These are phyloP conservation scores for Plebejus anna DNA, from an alignment of 2,888 invertebrate genomes.

Conservation along the genomic window DNA sequence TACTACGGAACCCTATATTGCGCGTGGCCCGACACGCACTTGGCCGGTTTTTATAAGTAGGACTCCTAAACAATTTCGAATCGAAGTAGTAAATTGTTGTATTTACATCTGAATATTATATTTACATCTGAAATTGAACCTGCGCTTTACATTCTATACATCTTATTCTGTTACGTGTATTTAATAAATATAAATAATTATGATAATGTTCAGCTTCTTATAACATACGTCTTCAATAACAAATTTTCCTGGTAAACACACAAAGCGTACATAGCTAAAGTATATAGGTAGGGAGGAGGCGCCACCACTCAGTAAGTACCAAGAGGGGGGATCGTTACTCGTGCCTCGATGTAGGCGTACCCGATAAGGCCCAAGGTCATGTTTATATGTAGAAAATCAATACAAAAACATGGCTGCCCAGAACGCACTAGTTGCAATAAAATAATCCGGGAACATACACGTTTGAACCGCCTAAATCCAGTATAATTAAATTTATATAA, in stretches of 20 bases:
- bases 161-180: background rate
- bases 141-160: no score
- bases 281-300: background rate
- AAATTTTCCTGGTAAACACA: no score
- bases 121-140: background rate
- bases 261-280: background rate
- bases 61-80: no score
- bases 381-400: slow-evolving; percentile 1
- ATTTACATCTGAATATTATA: no score
- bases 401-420: slow-evolving; percentile 2
- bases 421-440: background rate
- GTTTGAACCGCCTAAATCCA: background rate
- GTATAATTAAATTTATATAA: background rate
- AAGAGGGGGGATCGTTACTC: background rate
- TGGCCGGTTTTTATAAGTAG: no score
- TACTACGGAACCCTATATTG: no score
- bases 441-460: background rate
- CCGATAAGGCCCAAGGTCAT: slow-evolving; percentile 1
- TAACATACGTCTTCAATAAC: background rate
- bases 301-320: background rate
- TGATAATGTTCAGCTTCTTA: background rate
- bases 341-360: slow-evolving; percentile 1
- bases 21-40: no score
- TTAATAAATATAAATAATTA: background rate
- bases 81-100: no score